These are phyloP conservation scores for Bradypodion pumilum DNA, from an alignment of 2,797 vertebrate genomes.

Conservation along the genomic window DNA sequence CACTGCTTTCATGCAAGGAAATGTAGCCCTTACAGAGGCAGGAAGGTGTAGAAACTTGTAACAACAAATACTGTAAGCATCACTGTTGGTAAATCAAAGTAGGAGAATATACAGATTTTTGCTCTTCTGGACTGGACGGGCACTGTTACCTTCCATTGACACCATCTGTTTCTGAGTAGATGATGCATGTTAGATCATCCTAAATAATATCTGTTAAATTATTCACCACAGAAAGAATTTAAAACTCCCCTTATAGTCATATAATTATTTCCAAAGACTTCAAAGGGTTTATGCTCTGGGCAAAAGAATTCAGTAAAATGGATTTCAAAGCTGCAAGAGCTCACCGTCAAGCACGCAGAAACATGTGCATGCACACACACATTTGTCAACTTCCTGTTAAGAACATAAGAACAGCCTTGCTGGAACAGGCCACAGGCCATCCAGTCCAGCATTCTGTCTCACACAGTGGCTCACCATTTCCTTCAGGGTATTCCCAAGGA, in stretches of 20 bases:
- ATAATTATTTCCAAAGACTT: constrained; percentile 11
- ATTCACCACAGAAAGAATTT: constrained; percentile 20
- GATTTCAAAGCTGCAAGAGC: rapidly evolving
- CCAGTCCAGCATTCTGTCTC: no score
- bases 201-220: constrained; percentile 22
- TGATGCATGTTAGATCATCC: background rate
- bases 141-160: constrained; percentile 8
- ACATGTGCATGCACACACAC: background rate
- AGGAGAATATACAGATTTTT: background rate
- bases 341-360: rapidly evolving
- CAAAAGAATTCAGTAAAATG: background rate
- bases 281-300: constrained; percentile 19
- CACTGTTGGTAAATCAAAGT: background rate
- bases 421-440: no score
- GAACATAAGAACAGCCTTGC: no score
- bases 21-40: background rate
- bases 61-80: background rate
- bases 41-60: background rate
- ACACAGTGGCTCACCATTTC: no score
- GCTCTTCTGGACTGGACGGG: background rate
- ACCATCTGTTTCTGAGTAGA: background rate
- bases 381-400: rapidly evolving
- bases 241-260: constrained; percentile 12
- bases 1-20: background rate
- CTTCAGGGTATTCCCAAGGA: no score